A percentile compares a stretch with the other conserved stretches of the same genome.
phyloP scores from a whole-genome alignment of 2,113 vertebrate species.

The Monopterus albus region DNA sequence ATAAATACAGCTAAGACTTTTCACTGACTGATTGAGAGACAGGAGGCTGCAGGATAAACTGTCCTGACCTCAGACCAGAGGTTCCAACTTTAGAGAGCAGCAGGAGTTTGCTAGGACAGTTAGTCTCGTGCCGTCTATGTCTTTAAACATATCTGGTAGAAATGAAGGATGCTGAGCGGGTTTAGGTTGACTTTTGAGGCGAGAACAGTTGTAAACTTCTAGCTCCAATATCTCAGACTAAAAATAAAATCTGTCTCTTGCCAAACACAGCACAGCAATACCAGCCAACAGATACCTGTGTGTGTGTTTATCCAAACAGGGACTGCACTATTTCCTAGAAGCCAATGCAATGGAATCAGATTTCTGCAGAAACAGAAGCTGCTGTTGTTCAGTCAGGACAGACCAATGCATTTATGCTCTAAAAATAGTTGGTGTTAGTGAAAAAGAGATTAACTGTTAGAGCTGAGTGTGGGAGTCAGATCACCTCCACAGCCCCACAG shows the following conservation, averaged over 20 bases:
- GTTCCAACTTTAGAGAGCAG: neutral
- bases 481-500: no score
- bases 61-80: neutral
- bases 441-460: constrained; percentile 21
- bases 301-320: neutral
- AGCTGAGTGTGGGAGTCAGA: neutral
- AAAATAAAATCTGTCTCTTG: neutral
- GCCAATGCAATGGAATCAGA: constrained; percentile 5
- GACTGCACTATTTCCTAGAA: constrained; percentile 37
- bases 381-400: neutral
- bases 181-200: no score
- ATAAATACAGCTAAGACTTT: constrained; percentile 32
- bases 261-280: neutral
- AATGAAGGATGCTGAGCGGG: no score
- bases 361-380: constrained; percentile 34
- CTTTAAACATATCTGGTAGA: no score
- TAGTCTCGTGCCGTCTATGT: no score
- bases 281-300: neutral
- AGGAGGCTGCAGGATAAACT: constrained; percentile 28
- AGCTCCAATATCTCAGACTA: no score
- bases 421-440: constrained; percentile 37
- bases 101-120: no score
- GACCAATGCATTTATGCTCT: constrained; percentile 26
- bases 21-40: constrained; percentile 1
- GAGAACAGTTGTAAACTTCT: no score